A percentile compares a stretch with the other conserved stretches of the same genome.
phyloP scores from a whole-genome alignment of 2,113 vertebrate species.

The Pangasianodon hypophthalmus region DNA sequence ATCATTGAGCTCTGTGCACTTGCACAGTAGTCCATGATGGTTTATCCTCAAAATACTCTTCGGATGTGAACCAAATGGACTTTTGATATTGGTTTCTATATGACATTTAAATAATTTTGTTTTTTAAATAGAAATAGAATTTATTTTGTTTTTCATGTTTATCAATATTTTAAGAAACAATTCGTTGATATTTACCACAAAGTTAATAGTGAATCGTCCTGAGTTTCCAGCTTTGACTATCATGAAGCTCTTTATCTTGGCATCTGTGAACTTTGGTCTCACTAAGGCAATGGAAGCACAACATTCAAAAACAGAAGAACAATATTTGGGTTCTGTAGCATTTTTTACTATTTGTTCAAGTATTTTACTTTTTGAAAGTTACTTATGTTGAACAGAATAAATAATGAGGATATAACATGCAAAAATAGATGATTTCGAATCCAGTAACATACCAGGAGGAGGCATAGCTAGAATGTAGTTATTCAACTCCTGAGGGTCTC shows the following conservation, averaged over 20 bases:
- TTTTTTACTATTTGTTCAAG: neutral
- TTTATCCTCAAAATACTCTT: neutral
- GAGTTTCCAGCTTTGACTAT: constrained; percentile 80
- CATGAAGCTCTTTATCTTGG: constrained; percentile 78
- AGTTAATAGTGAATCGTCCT: constrained; percentile 78
- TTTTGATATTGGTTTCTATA: neutral
- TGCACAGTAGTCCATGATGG: neutral
- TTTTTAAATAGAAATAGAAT: neutral
- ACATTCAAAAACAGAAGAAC: neutral
- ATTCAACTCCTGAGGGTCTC: constrained; percentile 74
- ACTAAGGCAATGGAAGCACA: constrained; percentile 69
- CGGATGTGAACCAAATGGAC: neutral
- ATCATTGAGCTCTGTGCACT: neutral
- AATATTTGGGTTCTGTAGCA: neutral
- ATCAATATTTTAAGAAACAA: neutral
- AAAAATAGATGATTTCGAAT: neutral
- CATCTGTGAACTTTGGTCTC: constrained; percentile 79
- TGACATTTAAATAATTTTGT: neutral
- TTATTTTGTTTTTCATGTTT: neutral
- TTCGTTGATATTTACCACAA: constrained; percentile 75
- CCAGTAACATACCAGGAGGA: constrained; percentile 71
- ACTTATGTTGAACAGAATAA: neutral
- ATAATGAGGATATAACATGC: neutral
- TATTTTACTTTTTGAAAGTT: neutral
- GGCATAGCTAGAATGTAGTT: constrained; percentile 73